These are phyloP conservation scores for Ypsolopha sequella DNA, from an alignment of 2,888 invertebrate species.

Conservation along the genomic window DNA sequence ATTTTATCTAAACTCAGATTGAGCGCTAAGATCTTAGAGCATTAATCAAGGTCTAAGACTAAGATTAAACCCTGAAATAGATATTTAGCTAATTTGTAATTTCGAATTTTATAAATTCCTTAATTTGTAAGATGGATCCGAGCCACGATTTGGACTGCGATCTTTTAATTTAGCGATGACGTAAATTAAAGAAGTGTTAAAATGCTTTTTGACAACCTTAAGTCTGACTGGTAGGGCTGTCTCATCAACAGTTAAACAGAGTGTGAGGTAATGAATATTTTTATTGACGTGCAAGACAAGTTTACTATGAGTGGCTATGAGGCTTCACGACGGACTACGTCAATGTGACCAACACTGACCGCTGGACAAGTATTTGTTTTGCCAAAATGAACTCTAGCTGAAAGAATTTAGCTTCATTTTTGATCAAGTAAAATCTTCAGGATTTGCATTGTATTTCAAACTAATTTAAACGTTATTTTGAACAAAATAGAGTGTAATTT, in stretches of 20 bases:
- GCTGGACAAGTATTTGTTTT: background rate
- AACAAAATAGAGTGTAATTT: background rate
- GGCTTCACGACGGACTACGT: conserved; percentile 18
- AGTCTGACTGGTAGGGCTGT: conserved; percentile 32
- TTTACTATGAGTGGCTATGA: conserved; percentile 34
- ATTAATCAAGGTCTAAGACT: no score
- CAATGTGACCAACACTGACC: conserved; percentile 11
- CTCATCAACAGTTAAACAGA: conserved; percentile 63
- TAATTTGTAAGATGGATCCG: no score
- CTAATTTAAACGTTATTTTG: background rate
- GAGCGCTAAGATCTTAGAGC: no score
- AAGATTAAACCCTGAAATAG: no score
- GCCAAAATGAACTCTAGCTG: background rate
- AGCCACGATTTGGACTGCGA: no score
- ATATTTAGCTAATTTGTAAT: no score
- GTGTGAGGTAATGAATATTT: conserved; percentile 68
- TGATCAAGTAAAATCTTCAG: background rate
- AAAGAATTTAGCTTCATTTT: background rate
- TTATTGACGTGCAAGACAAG: conserved; percentile 60
- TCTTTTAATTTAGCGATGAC: no score
- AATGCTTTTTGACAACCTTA: background rate
- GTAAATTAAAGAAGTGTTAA: no score
- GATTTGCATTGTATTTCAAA: background rate
- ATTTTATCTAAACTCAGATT: no score
- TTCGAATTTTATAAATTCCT: no score